phyloP scores from a whole-genome alignment of 2,113 vertebrate species.

The Pholis gunnellus region DNA sequence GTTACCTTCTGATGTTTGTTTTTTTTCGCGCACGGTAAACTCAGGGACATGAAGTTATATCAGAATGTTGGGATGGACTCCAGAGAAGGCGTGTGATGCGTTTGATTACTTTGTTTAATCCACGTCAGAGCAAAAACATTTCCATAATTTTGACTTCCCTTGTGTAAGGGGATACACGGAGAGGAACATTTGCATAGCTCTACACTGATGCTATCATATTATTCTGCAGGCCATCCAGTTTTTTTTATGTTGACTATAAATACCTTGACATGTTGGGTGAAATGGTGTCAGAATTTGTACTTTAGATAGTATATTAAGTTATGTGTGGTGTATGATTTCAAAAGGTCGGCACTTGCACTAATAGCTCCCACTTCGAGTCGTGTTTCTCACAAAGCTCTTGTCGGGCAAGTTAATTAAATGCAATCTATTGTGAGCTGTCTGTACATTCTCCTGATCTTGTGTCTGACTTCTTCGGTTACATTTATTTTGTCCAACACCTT shows the following conservation, averaged over 20 bases:
- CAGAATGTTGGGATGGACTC: neutral
- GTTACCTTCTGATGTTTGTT: neutral
- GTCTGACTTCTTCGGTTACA: neutral
- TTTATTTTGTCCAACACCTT: neutral
- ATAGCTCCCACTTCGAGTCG: slow-evolving; percentile 1
- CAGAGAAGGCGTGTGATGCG: slow-evolving; percentile 19
- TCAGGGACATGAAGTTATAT: slow-evolving; percentile 59
- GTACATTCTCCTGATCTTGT: neutral
- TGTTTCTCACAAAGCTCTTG: slow-evolving; percentile 29
- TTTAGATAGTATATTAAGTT: neutral
- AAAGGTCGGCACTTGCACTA: neutral
- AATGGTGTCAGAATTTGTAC: neutral
- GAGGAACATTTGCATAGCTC: neutral
- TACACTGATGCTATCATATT: neutral
- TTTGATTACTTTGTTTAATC: slow-evolving; percentile 8
- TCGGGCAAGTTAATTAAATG: neutral
- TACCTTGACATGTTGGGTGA: slow-evolving; percentile 6
- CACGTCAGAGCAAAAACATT: neutral
- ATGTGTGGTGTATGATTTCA: neutral
- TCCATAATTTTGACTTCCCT: slow-evolving; percentile 19
- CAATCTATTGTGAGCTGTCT: slow-evolving; percentile 13
- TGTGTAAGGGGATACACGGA: neutral
- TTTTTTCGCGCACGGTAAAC: neutral
- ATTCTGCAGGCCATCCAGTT: slow-evolving; percentile 10
- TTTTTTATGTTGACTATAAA: neutral